These are phyloP conservation scores for Eudemis profundana DNA, from an alignment of 2,888 invertebrate genomes.

Conservation along the genomic window DNA sequence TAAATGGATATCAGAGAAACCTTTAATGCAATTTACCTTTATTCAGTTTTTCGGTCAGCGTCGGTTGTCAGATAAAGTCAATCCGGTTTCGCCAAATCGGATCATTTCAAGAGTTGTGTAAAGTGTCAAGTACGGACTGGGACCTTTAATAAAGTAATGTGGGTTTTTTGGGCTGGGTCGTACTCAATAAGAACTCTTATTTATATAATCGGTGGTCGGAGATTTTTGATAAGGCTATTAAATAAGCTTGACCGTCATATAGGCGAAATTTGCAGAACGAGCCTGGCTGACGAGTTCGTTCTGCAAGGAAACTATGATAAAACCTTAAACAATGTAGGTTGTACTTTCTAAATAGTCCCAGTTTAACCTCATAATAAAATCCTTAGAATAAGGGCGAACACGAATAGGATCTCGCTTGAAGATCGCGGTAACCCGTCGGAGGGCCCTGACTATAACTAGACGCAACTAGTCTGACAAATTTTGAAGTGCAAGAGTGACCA, in stretches of 20 bases:
- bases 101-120: slow-evolving; percentile 18
- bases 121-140: slow-evolving; percentile 2
- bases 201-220: background rate
- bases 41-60: slow-evolving; percentile 9
- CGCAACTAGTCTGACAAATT: no score
- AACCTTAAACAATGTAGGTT: no score
- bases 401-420: no score
- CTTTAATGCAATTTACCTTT: slow-evolving; percentile 12
- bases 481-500: background rate
- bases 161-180: background rate
- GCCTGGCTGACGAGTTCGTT: no score
- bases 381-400: no score
- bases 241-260: background rate
- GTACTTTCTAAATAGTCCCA: no score
- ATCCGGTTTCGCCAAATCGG: slow-evolving; percentile 28
- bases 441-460: no score
- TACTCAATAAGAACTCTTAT: background rate
- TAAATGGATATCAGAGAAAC: slow-evolving; percentile 1
- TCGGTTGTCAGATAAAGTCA: slow-evolving; percentile 18
- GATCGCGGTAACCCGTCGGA: no score
- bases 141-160: slow-evolving; percentile 5
- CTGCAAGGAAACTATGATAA: no score
- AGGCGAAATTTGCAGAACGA: no score
- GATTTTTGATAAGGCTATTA: background rate
- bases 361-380: no score